Conservation (phyloP, 1,140 invertebrate genomes). For the Drosophila pruinosa region DNA sequence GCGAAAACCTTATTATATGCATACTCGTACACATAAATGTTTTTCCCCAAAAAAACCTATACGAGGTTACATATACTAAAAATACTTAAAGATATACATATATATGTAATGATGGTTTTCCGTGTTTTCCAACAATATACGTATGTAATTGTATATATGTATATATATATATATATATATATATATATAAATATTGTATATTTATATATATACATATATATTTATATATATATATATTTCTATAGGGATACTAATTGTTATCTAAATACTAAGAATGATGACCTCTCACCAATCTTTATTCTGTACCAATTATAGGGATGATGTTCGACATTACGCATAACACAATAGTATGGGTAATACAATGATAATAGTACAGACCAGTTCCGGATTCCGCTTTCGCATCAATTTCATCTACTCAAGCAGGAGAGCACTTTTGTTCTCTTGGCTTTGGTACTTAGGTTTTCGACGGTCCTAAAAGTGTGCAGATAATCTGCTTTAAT, state of each 20-base stretch:
- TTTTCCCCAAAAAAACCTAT: constrained; percentile 26
- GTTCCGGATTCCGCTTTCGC: constrained; percentile 1
- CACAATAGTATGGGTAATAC: constrained; percentile 62
- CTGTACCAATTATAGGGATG: background rate
- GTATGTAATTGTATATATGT: constrained; percentile 53
- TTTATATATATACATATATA: too few species aligned
- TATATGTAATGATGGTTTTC: constrained; percentile 68
- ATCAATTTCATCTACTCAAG: background rate
- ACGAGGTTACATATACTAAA: constrained; percentile 42
- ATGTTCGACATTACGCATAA: constrained; percentile 1
- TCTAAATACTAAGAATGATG: constrained; percentile 76
- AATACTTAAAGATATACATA: constrained; percentile 11
- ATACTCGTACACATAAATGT: constrained; percentile 35
- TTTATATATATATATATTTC: constrained; percentile 20
- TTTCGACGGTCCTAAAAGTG: background rate
- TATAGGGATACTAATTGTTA: constrained; percentile 60
- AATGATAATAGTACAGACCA: background rate
- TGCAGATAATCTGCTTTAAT: background rate
- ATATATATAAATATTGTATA: too few species aligned
- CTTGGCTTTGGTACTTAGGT: constrained; percentile 1
- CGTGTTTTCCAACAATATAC: constrained; percentile 70
- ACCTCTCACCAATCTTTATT: constrained; percentile 47
- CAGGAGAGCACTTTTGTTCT: background rate
- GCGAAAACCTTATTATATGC: constrained; percentile 6
- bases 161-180: constrained; percentile 44